Evolutionary conservation across 2,888 invertebrate genomes (phyloP), one percentile per base, ranked within the genome.

Genomic region (Leucoma salicis): DNA sequence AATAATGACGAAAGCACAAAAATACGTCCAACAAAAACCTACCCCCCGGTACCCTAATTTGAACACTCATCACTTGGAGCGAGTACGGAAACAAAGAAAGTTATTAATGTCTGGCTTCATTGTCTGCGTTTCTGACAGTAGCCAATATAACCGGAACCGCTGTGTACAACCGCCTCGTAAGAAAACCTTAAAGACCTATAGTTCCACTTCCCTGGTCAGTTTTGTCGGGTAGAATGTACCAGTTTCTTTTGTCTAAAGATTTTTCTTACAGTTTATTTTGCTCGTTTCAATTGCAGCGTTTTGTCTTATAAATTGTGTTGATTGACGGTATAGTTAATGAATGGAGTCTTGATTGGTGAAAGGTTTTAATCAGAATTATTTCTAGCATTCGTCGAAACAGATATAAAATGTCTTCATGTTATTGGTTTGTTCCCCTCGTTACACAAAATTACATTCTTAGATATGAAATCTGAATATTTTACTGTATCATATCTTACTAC

Each of bases 41-140:
- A 46, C 43, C 60, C 49, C 58, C 41, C 48, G 50, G 51, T 48
- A 56, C 56, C 61, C 60, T 61, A 61, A 61, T 61, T 56, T 55
- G 56, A 63, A 62, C 67, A 59, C 69, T 68, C 62, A 61, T 74
- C 70, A 69, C 66, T 71, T 63, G 64, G 63, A 57, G 57, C 64
- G 64, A 67, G 68, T 61, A 66, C 61, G 64, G 71, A 74, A 82
- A 86, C 83, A 86, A 85, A 84, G 86, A 80, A 82, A 82, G 81
- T 82, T 86, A 87, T 87, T 87, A 87, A 87, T 83, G 83, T 81
- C 83, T 79, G 73, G 71, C 59, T 63, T 74, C 69, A 83, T 87
- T 87, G 86, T 87, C 77, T 83, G 71, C 68, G 66, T 74, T 70
- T 66, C 75, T 76, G 75, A 76, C 73, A 67, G 51, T 50, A 49